These are phyloP conservation scores for Pitta sordida DNA, from an alignment of 2,113 vertebrate genomes.

Conservation along the genomic window DNA sequence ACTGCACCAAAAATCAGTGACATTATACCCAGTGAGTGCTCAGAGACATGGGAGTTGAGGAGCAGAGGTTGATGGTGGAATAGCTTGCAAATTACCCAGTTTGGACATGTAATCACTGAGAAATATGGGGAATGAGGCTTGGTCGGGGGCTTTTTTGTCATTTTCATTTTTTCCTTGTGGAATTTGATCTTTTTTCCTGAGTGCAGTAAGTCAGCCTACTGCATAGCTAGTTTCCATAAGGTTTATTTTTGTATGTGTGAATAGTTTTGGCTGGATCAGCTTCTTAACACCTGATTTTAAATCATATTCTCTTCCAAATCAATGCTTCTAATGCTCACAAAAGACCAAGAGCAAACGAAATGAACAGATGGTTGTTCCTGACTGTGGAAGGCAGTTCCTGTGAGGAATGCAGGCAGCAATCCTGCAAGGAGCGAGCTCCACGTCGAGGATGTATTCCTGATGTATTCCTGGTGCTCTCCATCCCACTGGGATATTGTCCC, in stretches of 20 bases:
- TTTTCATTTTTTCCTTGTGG: not conserved
- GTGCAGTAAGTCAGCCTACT: not conserved
- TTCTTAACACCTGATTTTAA: not conserved
- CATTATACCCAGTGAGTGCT: not conserved
- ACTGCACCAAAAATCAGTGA: not conserved
- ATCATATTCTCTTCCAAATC: not conserved
- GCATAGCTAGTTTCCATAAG: not conserved
- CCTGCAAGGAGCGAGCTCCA: not conserved
- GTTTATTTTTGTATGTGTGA: not conserved
- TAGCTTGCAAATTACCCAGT: not conserved
- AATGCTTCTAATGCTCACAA: not conserved
- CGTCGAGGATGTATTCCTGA: not conserved
- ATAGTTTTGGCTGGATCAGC: not conserved
- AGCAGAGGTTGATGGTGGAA: not conserved
- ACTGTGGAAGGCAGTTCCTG: not conserved
- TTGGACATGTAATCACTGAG: not conserved
- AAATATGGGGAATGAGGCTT: not conserved
- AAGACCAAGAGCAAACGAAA: not conserved
- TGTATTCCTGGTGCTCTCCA: not conserved
- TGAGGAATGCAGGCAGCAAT: not conserved
- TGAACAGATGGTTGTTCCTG: rapidly evolving
- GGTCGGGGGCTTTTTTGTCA: not conserved
- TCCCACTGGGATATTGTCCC: not conserved
- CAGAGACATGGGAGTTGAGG: not conserved
- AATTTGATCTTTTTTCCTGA: not conserved